These are phyloP conservation scores for Drosophila burlai DNA, from an alignment of 1,140 invertebrate genomes.

Conservation along the genomic window DNA sequence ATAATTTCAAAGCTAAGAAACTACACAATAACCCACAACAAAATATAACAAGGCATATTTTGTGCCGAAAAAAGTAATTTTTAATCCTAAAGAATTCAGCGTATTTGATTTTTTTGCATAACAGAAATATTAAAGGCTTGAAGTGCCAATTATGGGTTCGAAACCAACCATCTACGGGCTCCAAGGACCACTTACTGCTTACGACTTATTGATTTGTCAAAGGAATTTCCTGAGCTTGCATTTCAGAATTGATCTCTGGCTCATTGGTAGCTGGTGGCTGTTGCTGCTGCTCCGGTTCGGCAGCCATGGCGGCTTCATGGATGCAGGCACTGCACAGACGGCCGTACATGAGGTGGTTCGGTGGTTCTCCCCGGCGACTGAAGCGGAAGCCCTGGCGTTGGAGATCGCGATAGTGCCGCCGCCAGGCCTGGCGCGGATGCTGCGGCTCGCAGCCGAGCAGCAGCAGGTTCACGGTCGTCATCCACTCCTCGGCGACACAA, in stretches of 20 bases:
- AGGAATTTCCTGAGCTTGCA: neutral
- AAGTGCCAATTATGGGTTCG: too few relatives aligned
- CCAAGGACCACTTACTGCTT: neutral
- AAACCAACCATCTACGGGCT: neutral
- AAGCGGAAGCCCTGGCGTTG: neutral
- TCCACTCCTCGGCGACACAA: neutral
- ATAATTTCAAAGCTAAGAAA: too few relatives aligned
- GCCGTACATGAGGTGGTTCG: neutral
- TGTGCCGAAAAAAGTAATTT: too few relatives aligned
- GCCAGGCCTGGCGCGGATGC: neutral
- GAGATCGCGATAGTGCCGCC: neutral
- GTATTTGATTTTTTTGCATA: too few relatives aligned
- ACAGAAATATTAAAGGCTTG: too few relatives aligned
- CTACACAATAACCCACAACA: too few relatives aligned
- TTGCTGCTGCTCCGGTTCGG: neutral
- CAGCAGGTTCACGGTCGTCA: neutral
- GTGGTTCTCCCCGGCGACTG: neutral
- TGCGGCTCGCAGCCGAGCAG: neutral
- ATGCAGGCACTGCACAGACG: constrained; percentile 2
- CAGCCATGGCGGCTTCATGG: neutral
- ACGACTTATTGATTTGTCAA: neutral
- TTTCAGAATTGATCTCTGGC: neutral
- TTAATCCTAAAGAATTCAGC: too few relatives aligned
- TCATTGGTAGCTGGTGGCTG: too few relatives aligned
- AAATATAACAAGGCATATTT: too few relatives aligned